phyloP scores from a whole-genome alignment of 2,888 invertebrate species.

The Galeopsomyia nigrocyanea region DNA sequence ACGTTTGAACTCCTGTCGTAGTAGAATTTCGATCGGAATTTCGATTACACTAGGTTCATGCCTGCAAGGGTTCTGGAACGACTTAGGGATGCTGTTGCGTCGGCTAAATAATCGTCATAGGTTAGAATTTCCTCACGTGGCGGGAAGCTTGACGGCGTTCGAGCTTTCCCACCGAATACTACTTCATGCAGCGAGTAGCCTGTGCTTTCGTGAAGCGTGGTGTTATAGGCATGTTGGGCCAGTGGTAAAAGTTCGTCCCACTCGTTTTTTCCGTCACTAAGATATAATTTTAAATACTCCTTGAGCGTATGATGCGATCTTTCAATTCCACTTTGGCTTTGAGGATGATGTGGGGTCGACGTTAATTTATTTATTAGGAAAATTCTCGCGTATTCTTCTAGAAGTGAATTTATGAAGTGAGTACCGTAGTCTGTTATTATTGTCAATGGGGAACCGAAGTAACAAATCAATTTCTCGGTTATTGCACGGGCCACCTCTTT shows the following conservation, averaged over 20 bases:
- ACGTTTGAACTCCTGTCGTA: slow-evolving; percentile 37
- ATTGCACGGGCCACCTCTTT: slow-evolving; percentile 12
- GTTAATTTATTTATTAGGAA: slow-evolving; percentile 13
- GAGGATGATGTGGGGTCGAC: slow-evolving; percentile 33
- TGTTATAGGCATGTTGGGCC: slow-evolving; percentile 47
- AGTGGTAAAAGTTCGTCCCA: slow-evolving; percentile 46
- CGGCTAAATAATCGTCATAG: slow-evolving; percentile 38
- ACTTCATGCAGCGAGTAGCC: slow-evolving; percentile 42
- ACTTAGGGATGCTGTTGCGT: slow-evolving; percentile 29
- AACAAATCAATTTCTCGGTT: slow-evolving; percentile 1
- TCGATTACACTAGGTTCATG: slow-evolving; percentile 33
- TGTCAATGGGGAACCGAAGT: slow-evolving; percentile 15
- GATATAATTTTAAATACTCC: slow-evolving; percentile 48
- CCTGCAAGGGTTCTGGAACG: slow-evolving; percentile 25
- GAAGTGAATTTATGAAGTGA: slow-evolving; percentile 13
- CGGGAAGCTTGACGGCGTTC: slow-evolving; percentile 35
- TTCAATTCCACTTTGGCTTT: slow-evolving; percentile 40
- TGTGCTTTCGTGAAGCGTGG: slow-evolving; percentile 41
- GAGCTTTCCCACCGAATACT: slow-evolving; percentile 44
- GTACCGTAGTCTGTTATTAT: slow-evolving; percentile 16
- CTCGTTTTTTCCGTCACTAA: slow-evolving; percentile 6
- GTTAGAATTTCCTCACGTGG: slow-evolving; percentile 22
- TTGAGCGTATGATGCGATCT: slow-evolving; percentile 46
- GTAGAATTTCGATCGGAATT: slow-evolving; percentile 40
- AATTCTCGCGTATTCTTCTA: neutral